A percentile compares a stretch with the other conserved stretches of the same genome.
These are phyloP conservation scores for Thalassophryne amazonica DNA, from an alignment of 2,797 vertebrate species.

Conservation along the genomic window DNA sequence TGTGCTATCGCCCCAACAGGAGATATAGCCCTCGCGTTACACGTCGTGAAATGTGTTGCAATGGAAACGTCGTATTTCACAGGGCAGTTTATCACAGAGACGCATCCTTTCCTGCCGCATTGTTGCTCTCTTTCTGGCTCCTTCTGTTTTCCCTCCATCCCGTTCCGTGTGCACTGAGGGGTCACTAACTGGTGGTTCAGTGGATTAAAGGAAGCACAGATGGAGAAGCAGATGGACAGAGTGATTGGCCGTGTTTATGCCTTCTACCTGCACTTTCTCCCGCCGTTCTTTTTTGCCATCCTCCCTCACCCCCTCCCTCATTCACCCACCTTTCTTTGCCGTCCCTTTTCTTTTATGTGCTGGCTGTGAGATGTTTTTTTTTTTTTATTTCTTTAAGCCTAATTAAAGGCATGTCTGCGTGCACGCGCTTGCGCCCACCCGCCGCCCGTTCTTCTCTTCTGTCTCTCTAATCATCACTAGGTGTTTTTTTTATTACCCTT, in stretches of 20 bases:
- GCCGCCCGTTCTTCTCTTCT: background rate
- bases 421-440: slow-evolving; percentile 5
- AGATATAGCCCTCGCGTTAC: slow-evolving; percentile 34
- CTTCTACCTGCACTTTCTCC: slow-evolving; percentile 78
- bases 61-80: slow-evolving; percentile 52
- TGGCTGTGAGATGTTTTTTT: slow-evolving; percentile 28
- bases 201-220: slow-evolving; percentile 83
- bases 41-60: slow-evolving; percentile 41
- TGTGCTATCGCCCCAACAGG: slow-evolving; percentile 54
- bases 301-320: slow-evolving; percentile 32
- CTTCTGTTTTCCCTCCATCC: slow-evolving; percentile 43
- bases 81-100: slow-evolving; percentile 41
- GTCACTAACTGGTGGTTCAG: slow-evolving; percentile 76
- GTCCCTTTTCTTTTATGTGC: slow-evolving; percentile 46
- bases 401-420: slow-evolving; percentile 8
- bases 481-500: background rate
- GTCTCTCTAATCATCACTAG: background rate
- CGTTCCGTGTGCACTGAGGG: slow-evolving; percentile 67
- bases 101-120: background rate
- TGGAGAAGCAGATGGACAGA: slow-evolving; percentile 83
- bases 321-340: slow-evolving; percentile 42
- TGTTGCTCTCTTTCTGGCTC: slow-evolving; percentile 1
- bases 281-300: slow-evolving; percentile 33
- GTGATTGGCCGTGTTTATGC: slow-evolving; percentile 79
- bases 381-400: background rate